These are phyloP conservation scores for Heterocephalus glaber DNA, from an alignment of 2,113 vertebrate genomes.

Conservation along the genomic window DNA sequence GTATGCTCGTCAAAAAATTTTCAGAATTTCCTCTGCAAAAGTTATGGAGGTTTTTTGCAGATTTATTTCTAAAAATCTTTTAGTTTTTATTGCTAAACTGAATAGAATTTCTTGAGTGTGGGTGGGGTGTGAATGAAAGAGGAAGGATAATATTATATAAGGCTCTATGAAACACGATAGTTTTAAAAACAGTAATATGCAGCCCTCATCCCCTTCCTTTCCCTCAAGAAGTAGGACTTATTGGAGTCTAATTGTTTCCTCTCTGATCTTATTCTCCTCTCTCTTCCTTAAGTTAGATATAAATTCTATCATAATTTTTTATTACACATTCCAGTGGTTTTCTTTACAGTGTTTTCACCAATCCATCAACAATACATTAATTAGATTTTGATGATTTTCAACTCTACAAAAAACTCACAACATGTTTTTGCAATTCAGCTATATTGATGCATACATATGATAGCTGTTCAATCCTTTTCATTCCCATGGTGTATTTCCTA, in stretches of 20 bases:
- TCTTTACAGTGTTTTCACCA: not conserved
- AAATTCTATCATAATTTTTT: not conserved
- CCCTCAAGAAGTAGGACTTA: not conserved
- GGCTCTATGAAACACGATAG: not conserved
- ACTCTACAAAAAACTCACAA: not conserved
- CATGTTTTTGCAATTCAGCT: not conserved
- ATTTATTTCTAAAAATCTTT: slow-evolving; percentile 42
- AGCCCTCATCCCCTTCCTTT: slow-evolving; percentile 18
- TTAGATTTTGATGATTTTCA: not conserved
- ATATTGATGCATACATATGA: not conserved
- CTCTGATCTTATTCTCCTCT: not conserved
- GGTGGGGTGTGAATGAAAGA: slow-evolving; percentile 55
- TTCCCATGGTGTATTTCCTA: not conserved
- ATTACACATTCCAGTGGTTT: not conserved
- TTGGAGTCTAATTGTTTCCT: not conserved
- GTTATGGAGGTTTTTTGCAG: not conserved
- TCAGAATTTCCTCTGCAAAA: not conserved
- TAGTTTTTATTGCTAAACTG: slow-evolving; percentile 40
- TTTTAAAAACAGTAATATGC: slow-evolving; percentile 58
- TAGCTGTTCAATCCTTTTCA: not conserved
- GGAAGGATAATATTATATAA: slow-evolving; percentile 55
- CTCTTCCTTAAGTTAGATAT: not conserved
- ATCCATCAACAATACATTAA: not conserved
- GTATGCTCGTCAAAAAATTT: not conserved
- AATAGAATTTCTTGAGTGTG: slow-evolving; percentile 44